A percentile compares a stretch with the other conserved stretches of the same genome.
These are phyloP conservation scores for Protobothrops mucrosquamatus DNA, from an alignment of 2,113 vertebrate species.

Conservation along the genomic window DNA sequence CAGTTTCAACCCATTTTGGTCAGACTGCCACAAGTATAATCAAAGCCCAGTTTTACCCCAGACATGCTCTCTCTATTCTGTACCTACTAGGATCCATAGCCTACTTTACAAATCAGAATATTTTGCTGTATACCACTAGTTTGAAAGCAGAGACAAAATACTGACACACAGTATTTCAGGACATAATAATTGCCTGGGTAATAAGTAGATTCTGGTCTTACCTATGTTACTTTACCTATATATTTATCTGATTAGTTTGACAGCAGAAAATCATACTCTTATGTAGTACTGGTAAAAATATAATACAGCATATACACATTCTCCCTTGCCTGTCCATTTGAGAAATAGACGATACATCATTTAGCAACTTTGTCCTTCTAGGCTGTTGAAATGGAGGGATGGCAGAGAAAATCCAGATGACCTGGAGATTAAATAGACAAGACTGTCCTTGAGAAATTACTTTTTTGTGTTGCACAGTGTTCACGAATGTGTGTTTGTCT, in stretches of 20 bases:
- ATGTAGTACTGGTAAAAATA: conserved; percentile 6
- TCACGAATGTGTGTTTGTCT: not conserved
- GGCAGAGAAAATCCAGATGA: conserved; percentile 34
- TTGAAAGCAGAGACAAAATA: not conserved
- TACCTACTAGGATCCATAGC: not conserved
- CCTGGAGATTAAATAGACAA: conserved; percentile 50
- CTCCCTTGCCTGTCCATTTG: conserved; percentile 1
- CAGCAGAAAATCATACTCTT: not conserved
- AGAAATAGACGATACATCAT: conserved; percentile 39
- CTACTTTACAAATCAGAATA: not conserved
- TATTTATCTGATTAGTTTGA: not conserved
- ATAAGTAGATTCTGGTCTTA: not conserved
- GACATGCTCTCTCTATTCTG: not conserved
- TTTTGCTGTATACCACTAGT: not conserved
- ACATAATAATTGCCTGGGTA: not conserved
- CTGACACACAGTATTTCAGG: not conserved
- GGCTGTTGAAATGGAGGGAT: not conserved
- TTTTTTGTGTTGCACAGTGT: conserved; percentile 29
- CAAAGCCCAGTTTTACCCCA: not conserved
- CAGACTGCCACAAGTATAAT: not conserved
- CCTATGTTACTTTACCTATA: not conserved
- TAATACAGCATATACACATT: not conserved
- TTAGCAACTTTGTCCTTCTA: conserved; percentile 32
- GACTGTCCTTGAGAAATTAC: conserved; percentile 42
- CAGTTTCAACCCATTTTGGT: not conserved